Base-by-base conservation (phyloP, 1,140 invertebrate genomes). In the Drosophila mauritiana region DNA sequence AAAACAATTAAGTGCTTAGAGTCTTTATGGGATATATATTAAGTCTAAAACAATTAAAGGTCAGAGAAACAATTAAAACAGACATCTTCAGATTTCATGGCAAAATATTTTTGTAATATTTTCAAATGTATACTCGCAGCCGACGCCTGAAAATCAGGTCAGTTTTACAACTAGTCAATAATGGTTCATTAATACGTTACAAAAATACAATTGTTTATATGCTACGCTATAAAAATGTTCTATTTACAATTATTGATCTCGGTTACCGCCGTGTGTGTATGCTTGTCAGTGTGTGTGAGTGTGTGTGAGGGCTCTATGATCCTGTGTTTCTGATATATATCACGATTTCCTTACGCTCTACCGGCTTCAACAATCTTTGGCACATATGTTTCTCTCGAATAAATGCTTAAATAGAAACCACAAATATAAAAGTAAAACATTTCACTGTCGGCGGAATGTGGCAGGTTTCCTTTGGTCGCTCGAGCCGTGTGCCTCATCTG, bases 291-390 rank as follows among this genome's bases (percentile, higher is more conserved):
- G 25, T 22, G 36, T 54, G 63, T 48, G 22, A 15, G 57, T 56
- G 31, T 22, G 58, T 22, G 27, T 68, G 22, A 13, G 57, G 20
- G 51, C 53, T 46, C 22, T 65, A 64, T 53, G 39, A 56, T 67
- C 64, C 64, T 68, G 65, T 68, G 61, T 75, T 46, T 54, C 54
- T 43, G 48, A 62, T 53, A 67, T 85, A 69, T 88, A 88, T 88
- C 83, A 88, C 84, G 83, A 83, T 88, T 88, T 80, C 37, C 81
- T 81, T 85, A 85, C 15, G 73, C 78, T 74, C 84, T 67, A 80
- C 45, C 65, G 61, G 48, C 52, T 63, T 65, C 63, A 73, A 49
- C 65, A 69, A 78, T 89, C 84, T 89, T 89, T 89, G 84, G 84
- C 84, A 77, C 73, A 59, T 67, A 59, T 55, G 49, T 74, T 74